These are phyloP conservation scores for Steinernema khuongi DNA, from an alignment of 1,140 invertebrate genomes.

Conservation along the genomic window DNA sequence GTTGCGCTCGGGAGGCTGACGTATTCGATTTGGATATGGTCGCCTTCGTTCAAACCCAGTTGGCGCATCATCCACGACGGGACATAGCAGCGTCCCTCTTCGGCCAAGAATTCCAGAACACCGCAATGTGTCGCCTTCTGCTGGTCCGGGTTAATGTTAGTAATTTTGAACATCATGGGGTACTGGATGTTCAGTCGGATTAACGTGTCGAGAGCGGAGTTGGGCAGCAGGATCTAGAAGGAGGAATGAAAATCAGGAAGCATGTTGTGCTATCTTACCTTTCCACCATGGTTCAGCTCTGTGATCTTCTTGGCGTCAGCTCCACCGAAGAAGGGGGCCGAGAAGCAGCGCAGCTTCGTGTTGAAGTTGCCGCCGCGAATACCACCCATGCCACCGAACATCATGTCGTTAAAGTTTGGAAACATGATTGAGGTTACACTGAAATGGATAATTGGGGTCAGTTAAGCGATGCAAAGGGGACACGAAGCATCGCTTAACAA, in stretches of 20 bases:
- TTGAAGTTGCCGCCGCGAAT: slow-evolving; percentile 22
- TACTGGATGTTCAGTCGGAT: slow-evolving; percentile 85
- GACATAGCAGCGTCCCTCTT: slow-evolving; percentile 94
- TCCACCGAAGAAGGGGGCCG: slow-evolving; percentile 46
- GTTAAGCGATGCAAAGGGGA: too few relatives aligned
- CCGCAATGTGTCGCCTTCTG: slow-evolving; percentile 83
- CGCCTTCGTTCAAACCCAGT: slow-evolving; percentile 82
- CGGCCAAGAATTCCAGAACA: slow-evolving; percentile 95
- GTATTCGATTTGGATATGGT: slow-evolving; percentile 81
- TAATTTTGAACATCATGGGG: slow-evolving; percentile 96
- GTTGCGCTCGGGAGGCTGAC: slow-evolving; percentile 86
- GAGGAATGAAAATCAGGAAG: slow-evolving; percentile 20
- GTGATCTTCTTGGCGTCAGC: slow-evolving; percentile 49
- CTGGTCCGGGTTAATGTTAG: slow-evolving; percentile 69
- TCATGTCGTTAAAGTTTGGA: not conserved
- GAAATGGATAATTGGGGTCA: slow-evolving; percentile 5
- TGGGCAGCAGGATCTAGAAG: slow-evolving; percentile 53
- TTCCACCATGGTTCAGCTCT: slow-evolving; percentile 56
- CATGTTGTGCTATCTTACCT: slow-evolving; percentile 37
- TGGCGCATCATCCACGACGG: slow-evolving; percentile 91
- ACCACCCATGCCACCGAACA: slow-evolving; percentile 8
- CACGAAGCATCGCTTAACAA: not conserved
- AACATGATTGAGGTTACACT: not conserved
- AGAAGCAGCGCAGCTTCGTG: slow-evolving; percentile 44
- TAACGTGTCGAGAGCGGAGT: slow-evolving; percentile 51